Evolutionary conservation across 2,113 vertebrate genomes (phyloP).

Genomic region (Orthonyx spaldingii): DNA sequence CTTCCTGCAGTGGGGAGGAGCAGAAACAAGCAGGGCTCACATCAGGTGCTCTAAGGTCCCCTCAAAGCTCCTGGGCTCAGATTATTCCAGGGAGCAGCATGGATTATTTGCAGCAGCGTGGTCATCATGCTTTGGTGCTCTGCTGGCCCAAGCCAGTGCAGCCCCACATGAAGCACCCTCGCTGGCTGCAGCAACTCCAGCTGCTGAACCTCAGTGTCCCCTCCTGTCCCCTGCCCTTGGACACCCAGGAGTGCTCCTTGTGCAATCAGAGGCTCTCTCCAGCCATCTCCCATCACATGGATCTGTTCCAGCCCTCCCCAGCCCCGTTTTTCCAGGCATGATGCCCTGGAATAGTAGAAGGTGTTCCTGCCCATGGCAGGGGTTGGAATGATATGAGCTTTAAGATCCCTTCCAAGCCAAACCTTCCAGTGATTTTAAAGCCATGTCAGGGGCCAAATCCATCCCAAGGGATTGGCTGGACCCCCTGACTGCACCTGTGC

Average conservation of each 20-base stretch:
- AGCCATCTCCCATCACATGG: accelerated
- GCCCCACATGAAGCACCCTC: accelerated
- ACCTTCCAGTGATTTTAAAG: background rate
- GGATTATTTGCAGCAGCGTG: background rate
- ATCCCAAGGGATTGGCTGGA: background rate
- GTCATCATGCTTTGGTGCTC: background rate
- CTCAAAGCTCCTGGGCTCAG: accelerated
- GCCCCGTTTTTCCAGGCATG: background rate
- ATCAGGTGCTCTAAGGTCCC: accelerated
- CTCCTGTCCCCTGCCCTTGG: background rate
- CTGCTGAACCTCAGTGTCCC: background rate
- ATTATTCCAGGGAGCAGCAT: background rate
- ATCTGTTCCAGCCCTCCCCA: background rate
- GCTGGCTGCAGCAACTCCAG: background rate
- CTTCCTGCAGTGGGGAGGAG: constrained; percentile 74
- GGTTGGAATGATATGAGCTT: background rate
- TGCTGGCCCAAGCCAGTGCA: accelerated
- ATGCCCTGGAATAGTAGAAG: accelerated
- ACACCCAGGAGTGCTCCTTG: background rate
- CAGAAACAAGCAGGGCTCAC: background rate
- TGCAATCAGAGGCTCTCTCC: background rate
- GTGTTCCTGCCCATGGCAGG: background rate
- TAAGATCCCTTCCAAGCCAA: background rate
- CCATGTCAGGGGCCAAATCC: background rate
- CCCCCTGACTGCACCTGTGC: accelerated